Evolutionary conservation across 1,140 invertebrate genomes (phyloP), one percentile per base, ranked within the genome.

Genomic region (Uloborus diversus): DNA sequence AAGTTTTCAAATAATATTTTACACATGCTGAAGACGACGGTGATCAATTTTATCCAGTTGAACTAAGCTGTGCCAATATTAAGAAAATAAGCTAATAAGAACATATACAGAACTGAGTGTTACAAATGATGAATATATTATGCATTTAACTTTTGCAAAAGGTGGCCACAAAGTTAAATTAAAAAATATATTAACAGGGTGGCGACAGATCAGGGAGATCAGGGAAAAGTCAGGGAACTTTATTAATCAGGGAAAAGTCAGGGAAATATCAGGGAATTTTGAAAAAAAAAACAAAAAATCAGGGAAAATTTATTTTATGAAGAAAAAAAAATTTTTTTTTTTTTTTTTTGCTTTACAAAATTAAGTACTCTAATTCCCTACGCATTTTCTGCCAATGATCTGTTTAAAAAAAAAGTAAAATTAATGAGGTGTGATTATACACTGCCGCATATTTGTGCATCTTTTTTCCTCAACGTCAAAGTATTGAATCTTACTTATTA

Each of bases 11-110:
- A 47, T 9, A 47, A 47, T 47, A 23, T 20, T 9, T 56, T 56
- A 78, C n/a, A 66, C 61, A 57, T 78, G 73, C 28, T 80, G 78
- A n/a, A 85, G 49, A 37, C 84, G 81, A 11, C 85, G 80, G 85
- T 94, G 94, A 88, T 96, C 94, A 71, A 96, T 93, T 88, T 96
- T 96, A 82, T 96, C 94, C 0, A 97, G 88, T 82, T 94, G 92
- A 1, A 96, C 94, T 2, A 96, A 88, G 0, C 59, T 80, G 5
- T 42, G 13, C 32, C 17, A 20, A 27, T 9, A 20, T 57, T 51
- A 47, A 79, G 33, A 53, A 68, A 47, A 57, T 14, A 32, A 3
- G 0, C 30, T 1, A 68, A 32, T 5, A 68, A 49, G 11, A 30
- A 1, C 11, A 32, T 9, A 61, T 27, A 1, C 4, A 30, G 1